Conservation (phyloP, 1,140 invertebrate species). For the Apis mellifera region DNA sequence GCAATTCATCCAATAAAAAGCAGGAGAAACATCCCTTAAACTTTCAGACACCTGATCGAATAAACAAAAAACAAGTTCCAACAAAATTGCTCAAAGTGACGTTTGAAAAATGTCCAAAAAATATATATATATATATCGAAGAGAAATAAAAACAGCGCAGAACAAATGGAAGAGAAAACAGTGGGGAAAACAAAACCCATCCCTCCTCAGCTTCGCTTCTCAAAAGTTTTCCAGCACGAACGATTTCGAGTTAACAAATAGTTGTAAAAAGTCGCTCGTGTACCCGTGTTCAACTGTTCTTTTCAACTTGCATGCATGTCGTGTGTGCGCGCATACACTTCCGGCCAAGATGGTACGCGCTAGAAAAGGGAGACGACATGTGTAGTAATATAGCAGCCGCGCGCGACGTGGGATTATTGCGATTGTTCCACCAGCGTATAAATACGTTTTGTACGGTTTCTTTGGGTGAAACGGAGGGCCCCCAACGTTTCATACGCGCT, state of each 20-base stretch:
- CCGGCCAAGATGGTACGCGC: neutral
- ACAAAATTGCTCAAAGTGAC: no score
- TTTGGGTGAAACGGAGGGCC: neutral
- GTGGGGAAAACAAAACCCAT: neutral
- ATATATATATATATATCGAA: neutral
- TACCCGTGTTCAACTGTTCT: neutral
- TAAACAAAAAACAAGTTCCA: no score
- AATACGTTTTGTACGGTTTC: neutral
- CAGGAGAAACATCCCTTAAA: no score
- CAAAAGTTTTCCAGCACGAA: constrained; percentile 25
- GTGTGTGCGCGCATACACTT: neutral
- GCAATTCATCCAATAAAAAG: no score
- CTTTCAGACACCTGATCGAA: no score
- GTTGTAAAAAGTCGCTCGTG: neutral
- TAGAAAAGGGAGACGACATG: constrained; percentile 7
- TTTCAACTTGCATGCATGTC: neutral
- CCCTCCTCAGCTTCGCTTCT: no score
- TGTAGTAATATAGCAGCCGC: neutral
- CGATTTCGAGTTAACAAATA: constrained; percentile 37
- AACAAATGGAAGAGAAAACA: neutral
- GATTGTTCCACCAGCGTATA: constrained; percentile 9
- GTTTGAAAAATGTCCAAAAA: no score
- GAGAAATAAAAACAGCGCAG: no score
- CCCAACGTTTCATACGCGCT: no score
- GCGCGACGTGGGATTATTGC: constrained; percentile 9